These are phyloP conservation scores for Gopherus evgoodei DNA, from an alignment of 2,113 vertebrate genomes.

Conservation along the genomic window DNA sequence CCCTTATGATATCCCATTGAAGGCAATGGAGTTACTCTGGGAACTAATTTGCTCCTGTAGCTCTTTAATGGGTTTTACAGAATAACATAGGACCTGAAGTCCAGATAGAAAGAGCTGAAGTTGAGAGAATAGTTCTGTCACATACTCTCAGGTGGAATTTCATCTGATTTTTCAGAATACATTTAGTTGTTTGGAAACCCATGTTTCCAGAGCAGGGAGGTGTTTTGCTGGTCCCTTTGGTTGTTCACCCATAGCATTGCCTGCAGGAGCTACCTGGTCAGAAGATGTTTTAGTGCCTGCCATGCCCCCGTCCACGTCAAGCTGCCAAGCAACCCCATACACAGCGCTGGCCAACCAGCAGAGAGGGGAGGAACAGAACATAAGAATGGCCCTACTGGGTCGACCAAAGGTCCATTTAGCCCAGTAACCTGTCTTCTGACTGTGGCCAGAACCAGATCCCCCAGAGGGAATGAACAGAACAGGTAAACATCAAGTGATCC, in stretches of 20 bases:
- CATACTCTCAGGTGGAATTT: background rate
- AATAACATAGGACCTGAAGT: background rate
- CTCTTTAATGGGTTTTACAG: background rate
- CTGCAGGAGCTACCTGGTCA: background rate
- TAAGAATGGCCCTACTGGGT: too few species aligned
- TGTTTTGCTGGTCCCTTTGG: background rate
- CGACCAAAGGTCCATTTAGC: too few species aligned
- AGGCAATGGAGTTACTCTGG: background rate
- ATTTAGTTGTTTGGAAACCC: constrained; percentile 12
- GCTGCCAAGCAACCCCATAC: too few species aligned
- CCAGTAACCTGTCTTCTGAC: too few species aligned
- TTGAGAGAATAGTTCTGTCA: constrained; percentile 6
- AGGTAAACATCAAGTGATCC: too few species aligned
- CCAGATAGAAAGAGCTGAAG: constrained; percentile 4
- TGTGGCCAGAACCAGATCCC: too few species aligned
- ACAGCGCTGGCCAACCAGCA: too few species aligned
- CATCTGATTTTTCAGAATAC: background rate
- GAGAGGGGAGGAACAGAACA: too few species aligned
- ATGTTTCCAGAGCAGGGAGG: fast-evolving
- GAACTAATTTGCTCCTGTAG: background rate
- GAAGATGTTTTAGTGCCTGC: background rate
- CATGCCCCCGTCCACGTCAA: background rate
- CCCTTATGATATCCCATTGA: background rate
- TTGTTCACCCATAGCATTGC: background rate
- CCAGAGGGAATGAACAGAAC: too few species aligned